phyloP scores from a whole-genome alignment of 1,140 invertebrate species.

The Druon quercuslanigerum region DNA sequence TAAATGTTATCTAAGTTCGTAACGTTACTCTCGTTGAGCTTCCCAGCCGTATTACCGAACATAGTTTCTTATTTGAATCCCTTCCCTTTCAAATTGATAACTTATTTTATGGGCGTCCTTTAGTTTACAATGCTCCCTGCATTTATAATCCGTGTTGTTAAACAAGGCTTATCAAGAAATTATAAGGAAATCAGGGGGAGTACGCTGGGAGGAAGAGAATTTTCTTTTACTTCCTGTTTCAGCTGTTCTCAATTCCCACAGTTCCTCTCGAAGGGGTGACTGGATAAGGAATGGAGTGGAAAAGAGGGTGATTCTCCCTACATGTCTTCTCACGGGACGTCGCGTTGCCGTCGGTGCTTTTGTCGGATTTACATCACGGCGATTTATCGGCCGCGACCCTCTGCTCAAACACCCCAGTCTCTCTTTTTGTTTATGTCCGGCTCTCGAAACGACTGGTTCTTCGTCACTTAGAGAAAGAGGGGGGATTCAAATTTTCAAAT shows the following conservation, averaged over 20 bases:
- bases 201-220: constrained; percentile 10
- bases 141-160: neutral
- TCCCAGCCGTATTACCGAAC: too few relatives aligned
- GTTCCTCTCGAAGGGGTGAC: constrained; percentile 61
- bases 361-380: constrained; percentile 49
- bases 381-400: constrained; percentile 56
- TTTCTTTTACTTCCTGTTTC: constrained; percentile 47
- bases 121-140: neutral
- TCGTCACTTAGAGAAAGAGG: neutral
- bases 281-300: constrained; percentile 52
- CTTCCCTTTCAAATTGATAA: too few relatives aligned
- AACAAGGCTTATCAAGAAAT: neutral
- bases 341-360: constrained; percentile 42
- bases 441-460: constrained; percentile 41
- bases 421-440: constrained; percentile 55
- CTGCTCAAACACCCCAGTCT: constrained; percentile 40
- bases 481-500: constrained; percentile 21
- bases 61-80: too few relatives aligned
- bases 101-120: too few relatives aligned
- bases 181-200: neutral
- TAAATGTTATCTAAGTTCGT: too few relatives aligned
- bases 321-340: constrained; percentile 45
- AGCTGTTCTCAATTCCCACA: constrained; percentile 68
- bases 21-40: too few relatives aligned
- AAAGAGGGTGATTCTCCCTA: constrained; percentile 44